Evolutionary conservation across 2,888 invertebrate genomes (phyloP).

Genomic region (Sepioteuthis lessoniana): DNA sequence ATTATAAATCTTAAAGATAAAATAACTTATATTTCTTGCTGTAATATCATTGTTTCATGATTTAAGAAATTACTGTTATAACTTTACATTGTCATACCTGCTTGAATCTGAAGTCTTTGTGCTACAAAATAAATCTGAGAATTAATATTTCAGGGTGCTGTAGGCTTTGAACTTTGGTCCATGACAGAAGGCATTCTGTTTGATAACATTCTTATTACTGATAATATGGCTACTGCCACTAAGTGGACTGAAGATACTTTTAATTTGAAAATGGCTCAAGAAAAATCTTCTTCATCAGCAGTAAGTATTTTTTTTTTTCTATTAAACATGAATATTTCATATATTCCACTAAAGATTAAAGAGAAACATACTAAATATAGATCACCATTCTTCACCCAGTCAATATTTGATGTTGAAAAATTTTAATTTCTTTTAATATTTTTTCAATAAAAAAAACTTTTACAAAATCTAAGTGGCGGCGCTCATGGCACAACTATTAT

Average conservation of each 20-base stretch:
- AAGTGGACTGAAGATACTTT: slow-evolving; percentile 89
- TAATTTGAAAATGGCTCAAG: slow-evolving; percentile 83
- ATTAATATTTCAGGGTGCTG: slow-evolving; percentile 81
- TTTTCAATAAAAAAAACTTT: no score
- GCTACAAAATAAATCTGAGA: not conserved
- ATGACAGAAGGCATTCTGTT: slow-evolving; percentile 96
- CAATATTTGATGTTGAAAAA: no score
- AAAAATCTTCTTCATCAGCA: slow-evolving; percentile 56
- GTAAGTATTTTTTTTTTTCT: not conserved
- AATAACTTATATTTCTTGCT: no score
- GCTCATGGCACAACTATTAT: no score
- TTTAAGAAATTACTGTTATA: not conserved
- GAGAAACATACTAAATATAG: no score
- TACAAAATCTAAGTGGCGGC: no score
- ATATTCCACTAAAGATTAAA: no score
- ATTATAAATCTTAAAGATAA: no score
- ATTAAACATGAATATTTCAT: not conserved
- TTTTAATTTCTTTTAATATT: no score
- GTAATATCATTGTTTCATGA: no score
- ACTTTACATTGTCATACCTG: not conserved
- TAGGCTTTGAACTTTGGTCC: slow-evolving; percentile 98
- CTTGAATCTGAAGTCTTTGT: not conserved
- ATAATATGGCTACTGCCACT: slow-evolving; percentile 84
- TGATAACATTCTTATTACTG: slow-evolving; percentile 94
- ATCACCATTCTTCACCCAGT: no score